Percentiles rank a stretch among this genome's conserved stretches.
Conservation (phyloP, 2,113 vertebrate genomes). For the Anoura caudifer region DNA sequence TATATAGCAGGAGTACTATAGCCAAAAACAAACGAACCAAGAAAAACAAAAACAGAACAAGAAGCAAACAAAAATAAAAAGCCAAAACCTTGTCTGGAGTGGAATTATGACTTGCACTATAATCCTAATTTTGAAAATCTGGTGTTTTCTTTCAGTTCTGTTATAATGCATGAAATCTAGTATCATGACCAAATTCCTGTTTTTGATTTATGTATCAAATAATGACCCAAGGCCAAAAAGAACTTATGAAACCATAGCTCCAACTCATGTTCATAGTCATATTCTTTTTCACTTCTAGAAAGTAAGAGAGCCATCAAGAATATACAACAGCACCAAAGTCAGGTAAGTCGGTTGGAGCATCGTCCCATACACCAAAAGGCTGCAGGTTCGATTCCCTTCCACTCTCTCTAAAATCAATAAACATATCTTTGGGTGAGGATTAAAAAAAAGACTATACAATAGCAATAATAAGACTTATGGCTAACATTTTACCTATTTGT, state of each 20-base stretch:
- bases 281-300: background rate
- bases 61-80: background rate
- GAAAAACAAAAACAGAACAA: background rate
- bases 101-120: background rate
- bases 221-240: background rate
- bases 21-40: background rate
- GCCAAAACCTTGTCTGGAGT: background rate
- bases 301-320: background rate
- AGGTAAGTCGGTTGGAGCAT: too few relatives aligned
- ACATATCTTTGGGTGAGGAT: too few relatives aligned
- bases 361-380: too few relatives aligned
- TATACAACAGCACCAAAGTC: background rate
- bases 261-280: background rate
- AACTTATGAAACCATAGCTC: background rate
- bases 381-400: too few relatives aligned
- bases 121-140: background rate
- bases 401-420: too few relatives aligned
- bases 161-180: background rate
- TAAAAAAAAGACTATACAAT: background rate
- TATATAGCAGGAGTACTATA: background rate
- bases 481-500: background rate
- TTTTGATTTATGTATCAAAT: conserved; percentile 10
- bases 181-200: background rate
- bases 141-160: background rate
- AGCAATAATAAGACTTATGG: background rate